A percentile compares a stretch with the other conserved stretches of the same genome.
These are phyloP conservation scores for Atethmia centrago DNA, from an alignment of 2,888 invertebrate species.

Conservation along the genomic window DNA sequence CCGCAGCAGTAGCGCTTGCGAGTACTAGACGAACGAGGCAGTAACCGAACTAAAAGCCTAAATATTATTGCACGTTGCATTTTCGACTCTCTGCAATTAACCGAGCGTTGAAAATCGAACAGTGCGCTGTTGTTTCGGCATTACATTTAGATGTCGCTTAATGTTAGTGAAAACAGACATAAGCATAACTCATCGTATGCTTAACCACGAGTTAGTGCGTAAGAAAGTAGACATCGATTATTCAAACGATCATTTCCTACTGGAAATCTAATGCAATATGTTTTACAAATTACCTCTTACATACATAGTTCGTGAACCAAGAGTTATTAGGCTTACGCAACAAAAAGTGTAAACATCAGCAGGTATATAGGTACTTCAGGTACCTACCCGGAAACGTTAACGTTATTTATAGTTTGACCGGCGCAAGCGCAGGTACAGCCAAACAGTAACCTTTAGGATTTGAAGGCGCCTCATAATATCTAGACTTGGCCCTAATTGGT, in stretches of 20 bases:
- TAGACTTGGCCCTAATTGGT: constrained; percentile 52
- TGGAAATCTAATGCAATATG: constrained; percentile 39
- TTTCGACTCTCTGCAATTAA: background rate
- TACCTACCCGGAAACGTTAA: constrained; percentile 74
- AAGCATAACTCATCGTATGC: constrained; percentile 7
- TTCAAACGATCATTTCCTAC: constrained; percentile 52
- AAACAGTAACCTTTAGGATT: constrained; percentile 74
- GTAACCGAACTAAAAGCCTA: background rate
- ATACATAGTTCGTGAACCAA: constrained; percentile 24
- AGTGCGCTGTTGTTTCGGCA: background rate
- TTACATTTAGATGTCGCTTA: background rate
- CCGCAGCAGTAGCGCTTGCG: background rate
- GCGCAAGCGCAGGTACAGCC: constrained; percentile 68
- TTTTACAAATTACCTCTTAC: constrained; percentile 56
- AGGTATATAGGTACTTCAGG: constrained; percentile 62
- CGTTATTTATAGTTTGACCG: constrained; percentile 79
- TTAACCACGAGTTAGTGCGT: constrained; percentile 8
- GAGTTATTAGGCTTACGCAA: constrained; percentile 71
- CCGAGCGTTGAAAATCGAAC: background rate
- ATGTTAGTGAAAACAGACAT: background rate
- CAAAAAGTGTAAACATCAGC: constrained; percentile 75
- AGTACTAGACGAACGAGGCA: background rate
- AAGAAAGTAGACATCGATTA: constrained; percentile 41
- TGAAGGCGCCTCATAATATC: constrained; percentile 51
- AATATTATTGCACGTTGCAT: background rate